Conservation (phyloP, 2,888 invertebrate genomes). For the Zeuzera pyrina region DNA sequence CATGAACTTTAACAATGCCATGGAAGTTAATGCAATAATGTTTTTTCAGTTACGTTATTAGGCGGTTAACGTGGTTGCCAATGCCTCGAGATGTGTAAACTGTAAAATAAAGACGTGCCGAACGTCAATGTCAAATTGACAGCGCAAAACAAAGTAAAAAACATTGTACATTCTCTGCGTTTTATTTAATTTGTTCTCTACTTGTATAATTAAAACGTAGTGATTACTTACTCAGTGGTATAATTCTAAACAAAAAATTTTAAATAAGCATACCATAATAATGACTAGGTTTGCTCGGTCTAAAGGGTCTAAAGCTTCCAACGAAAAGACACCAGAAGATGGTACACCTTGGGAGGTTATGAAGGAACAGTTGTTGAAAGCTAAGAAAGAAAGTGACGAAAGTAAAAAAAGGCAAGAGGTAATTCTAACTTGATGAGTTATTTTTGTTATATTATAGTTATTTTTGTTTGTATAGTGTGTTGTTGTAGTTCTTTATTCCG, state of each 20-base stretch:
- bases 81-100: too few relatives aligned
- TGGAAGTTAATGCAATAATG: too few relatives aligned
- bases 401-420: constrained; percentile 51
- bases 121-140: too few relatives aligned
- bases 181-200: constrained; percentile 17
- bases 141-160: too few relatives aligned
- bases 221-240: too few relatives aligned
- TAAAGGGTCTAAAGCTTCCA: constrained; percentile 82
- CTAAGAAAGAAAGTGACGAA: constrained; percentile 60
- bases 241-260: too few relatives aligned
- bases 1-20: too few relatives aligned
- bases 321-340: constrained; percentile 77
- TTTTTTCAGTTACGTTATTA: too few relatives aligned
- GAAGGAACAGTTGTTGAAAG: constrained; percentile 74
- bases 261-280: too few relatives aligned
- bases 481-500: background rate
- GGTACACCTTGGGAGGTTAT: constrained; percentile 83
- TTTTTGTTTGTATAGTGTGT: background rate
- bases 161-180: constrained; percentile 3
- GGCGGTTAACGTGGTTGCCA: too few relatives aligned
- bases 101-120: too few relatives aligned
- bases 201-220: too few relatives aligned
- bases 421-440: background rate
- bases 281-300: constrained; percentile 86
- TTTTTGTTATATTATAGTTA: background rate